These are phyloP conservation scores for Aplysina aerophoba DNA, from an alignment of 37 sponge, comb jelly and placozoan species.

Conservation along the genomic window DNA sequence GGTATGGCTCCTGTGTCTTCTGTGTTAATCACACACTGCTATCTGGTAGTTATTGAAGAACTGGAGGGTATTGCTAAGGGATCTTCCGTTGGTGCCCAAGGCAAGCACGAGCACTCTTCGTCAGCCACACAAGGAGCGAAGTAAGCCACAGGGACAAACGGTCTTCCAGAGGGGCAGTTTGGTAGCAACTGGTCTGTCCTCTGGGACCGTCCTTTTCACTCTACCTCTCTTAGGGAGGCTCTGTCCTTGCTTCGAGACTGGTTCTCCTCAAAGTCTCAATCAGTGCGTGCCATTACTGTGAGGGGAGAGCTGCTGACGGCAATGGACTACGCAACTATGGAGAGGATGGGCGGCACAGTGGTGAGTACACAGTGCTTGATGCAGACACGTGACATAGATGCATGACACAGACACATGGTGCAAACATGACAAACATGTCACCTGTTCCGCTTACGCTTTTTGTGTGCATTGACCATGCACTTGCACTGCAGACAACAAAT, in stretches of 20 bases:
- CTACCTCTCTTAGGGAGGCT: background rate
- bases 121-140: constrained; percentile 39
- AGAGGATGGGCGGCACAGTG: background rate
- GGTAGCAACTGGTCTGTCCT: too few species aligned
- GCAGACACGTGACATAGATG: too few species aligned
- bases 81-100: background rate
- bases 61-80: constrained; percentile 80
- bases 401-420: background rate
- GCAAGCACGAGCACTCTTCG: background rate
- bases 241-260: background rate
- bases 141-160: constrained; percentile 16
- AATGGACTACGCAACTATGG: constrained; percentile 6
- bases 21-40: too few species aligned
- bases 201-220: too few species aligned
- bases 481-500: constrained; percentile 56
- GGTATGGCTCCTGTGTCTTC: too few species aligned
- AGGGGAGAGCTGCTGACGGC: constrained; percentile 22
- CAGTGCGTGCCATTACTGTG: background rate
- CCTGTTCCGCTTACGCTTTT: background rate
- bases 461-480: background rate
- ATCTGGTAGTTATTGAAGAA: constrained; percentile 57
- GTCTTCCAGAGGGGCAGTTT: too few species aligned
- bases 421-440: background rate
- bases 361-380: too few species aligned
- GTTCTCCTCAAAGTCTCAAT: background rate